Conservation (phyloP, 2,888 invertebrate species). For the Leucophenga montana region DNA sequence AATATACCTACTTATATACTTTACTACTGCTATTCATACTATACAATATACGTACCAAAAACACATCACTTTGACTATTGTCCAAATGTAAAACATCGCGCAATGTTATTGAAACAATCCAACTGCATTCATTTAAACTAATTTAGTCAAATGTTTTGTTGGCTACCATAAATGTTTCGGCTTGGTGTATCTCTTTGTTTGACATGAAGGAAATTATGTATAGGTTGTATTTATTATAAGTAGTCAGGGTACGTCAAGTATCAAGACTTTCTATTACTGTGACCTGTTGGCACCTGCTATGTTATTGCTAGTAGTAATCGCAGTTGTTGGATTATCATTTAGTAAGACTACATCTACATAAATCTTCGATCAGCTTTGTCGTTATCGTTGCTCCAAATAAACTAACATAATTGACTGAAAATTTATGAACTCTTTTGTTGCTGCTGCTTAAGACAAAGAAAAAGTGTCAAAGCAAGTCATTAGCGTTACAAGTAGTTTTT, state of each 20-base stretch:
- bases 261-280: constrained; percentile 10
- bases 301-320: neutral
- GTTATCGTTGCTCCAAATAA: constrained; percentile 63
- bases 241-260: neutral
- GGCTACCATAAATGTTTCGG: constrained; percentile 20
- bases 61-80: neutral
- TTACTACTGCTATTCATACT: too few relatives aligned
- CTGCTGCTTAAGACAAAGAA: constrained; percentile 56
- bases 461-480: constrained; percentile 68
- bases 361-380: constrained; percentile 9
- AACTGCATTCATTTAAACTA: constrained; percentile 17
- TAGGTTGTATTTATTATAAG: too few relatives aligned
- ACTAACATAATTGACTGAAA: constrained; percentile 64
- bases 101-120: neutral
- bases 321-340: constrained; percentile 43
- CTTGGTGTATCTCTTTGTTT: constrained; percentile 7
- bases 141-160: constrained; percentile 24
- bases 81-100: neutral
- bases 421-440: constrained; percentile 51
- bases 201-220: neutral
- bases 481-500: constrained; percentile 51
- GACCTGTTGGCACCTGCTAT: constrained; percentile 9
- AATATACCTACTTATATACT: too few relatives aligned
- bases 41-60: too few relatives aligned
- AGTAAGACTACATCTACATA: constrained; percentile 2